These are phyloP conservation scores for Neomorphus geoffroyi DNA, from an alignment of 2,797 vertebrate species.

Conservation along the genomic window DNA sequence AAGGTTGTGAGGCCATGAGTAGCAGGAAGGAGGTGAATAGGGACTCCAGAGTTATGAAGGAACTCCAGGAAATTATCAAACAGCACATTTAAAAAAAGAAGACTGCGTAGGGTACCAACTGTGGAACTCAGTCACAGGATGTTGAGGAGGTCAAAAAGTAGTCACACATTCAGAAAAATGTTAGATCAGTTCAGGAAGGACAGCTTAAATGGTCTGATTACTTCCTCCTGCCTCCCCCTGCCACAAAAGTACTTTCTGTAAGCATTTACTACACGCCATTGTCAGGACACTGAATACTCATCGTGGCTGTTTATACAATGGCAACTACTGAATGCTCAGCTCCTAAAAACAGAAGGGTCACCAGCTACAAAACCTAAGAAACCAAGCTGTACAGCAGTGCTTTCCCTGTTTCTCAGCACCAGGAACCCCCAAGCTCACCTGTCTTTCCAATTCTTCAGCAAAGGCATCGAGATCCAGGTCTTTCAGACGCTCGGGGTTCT, in stretches of 20 bases:
- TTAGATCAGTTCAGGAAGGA: neutral
- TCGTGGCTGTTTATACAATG: neutral
- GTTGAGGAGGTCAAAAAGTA: neutral
- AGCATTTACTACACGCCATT: neutral
- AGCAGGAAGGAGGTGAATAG: neutral
- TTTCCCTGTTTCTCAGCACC: neutral
- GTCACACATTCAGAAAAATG: neutral
- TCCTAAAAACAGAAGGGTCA: neutral
- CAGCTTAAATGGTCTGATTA: neutral
- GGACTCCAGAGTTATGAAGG: neutral
- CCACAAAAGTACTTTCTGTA: neutral
- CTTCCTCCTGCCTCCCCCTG: neutral
- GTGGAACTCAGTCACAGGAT: neutral
- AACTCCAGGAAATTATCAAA: neutral
- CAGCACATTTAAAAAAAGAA: neutral
- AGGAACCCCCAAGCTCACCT: conserved; percentile 76
- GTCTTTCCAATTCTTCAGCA: conserved; percentile 97
- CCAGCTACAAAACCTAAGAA: neutral
- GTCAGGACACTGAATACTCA: neutral
- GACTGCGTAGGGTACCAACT: neutral
- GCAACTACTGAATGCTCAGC: neutral
- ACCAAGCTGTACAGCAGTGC: neutral
- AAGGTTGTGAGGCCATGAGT: neutral
- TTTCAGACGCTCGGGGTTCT: conserved; percentile 97
- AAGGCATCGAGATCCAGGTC: conserved; percentile 98